Evolutionary conservation across 2,113 vertebrate species (phyloP), one percentile per base, ranked within the genome.

Genomic region (Melanotaenia duboulayi): DNA sequence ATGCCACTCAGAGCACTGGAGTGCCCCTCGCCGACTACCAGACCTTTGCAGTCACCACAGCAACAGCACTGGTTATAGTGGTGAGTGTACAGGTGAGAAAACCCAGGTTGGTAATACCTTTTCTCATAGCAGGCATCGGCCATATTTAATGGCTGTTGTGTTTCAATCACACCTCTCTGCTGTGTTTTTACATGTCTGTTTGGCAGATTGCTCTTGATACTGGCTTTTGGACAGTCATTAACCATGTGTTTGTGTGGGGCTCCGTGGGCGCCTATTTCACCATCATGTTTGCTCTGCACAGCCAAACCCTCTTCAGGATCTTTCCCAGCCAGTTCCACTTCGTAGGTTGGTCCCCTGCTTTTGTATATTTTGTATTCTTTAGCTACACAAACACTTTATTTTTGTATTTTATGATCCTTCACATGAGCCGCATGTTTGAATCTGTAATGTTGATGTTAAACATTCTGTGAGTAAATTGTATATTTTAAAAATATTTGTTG

Each of bases 201-300:
- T 84, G 48, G 51, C 72, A 98, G 97, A 97, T 98, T 0, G 94
- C 95, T 42, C 90, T 98, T 7, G 97, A 98, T 78, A 99, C 97
- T 0, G 96, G 96, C 40, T 99, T 96, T 90, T 99, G 97, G 97
- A 98, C 97, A 0, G 92, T 96, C 60, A 96, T 99, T 88, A 99
- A 98, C 91, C 97, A 97, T 60, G 96, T 98, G 92, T 98, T 96
- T 86, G 95, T 99, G 85, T 98, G 96, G 97, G 96, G 96, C 73
- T 98, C 97, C 72, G 87, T 98, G 25, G 95, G 96, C 0, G 86
- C 89, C 7, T 98, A 96, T 91, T 97, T 98, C 0, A 88, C 94
- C 86, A 97, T 98, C 86, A 96, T 98, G 81, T 95, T 97, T 0
- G 93, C 94, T 82, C 95, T 99, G 94, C 95, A 98, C 80, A 97